Conservation (phyloP, 2,888 invertebrate species). For the Hybos culiciformis region DNA sequence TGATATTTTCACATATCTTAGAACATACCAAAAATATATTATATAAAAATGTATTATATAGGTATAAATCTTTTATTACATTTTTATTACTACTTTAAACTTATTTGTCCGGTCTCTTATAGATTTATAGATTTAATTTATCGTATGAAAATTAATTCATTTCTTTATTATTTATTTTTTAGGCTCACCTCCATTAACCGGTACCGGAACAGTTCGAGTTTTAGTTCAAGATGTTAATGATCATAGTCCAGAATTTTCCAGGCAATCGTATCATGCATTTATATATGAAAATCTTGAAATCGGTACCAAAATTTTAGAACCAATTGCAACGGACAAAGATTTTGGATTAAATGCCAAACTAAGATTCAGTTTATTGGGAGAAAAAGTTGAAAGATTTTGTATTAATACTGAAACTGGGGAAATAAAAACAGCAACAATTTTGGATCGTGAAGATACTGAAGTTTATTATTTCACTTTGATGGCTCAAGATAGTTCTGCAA, state of each 20-base stretch:
- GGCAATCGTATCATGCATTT: conserved; percentile 61
- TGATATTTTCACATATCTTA: too few relatives aligned
- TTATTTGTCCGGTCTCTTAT: too few relatives aligned
- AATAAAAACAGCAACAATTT: conserved; percentile 54
- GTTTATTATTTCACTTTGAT: conserved; percentile 69
- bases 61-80: too few relatives aligned
- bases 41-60: too few relatives aligned
- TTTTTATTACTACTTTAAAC: too few relatives aligned
- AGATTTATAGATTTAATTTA: too few relatives aligned
- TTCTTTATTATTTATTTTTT: conserved; percentile 29
- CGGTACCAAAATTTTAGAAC: conserved; percentile 62
- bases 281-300: conserved; percentile 72
- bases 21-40: too few relatives aligned
- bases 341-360: conserved; percentile 75
- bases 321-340: conserved; percentile 70
- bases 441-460: conserved; percentile 69
- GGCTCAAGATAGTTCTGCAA: conserved; percentile 79
- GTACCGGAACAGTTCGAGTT: conserved; percentile 79
- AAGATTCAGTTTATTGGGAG: conserved; percentile 70
- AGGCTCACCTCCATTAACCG: conserved; percentile 86
- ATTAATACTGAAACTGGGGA: conserved; percentile 68
- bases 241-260: conserved; percentile 76
- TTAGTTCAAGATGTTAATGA: conserved; percentile 91
- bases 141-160: not conserved
- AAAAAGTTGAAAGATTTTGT: conserved; percentile 64